Conservation (phyloP, 2,113 vertebrate species). For the Balaenoptera acutorostrata region DNA sequence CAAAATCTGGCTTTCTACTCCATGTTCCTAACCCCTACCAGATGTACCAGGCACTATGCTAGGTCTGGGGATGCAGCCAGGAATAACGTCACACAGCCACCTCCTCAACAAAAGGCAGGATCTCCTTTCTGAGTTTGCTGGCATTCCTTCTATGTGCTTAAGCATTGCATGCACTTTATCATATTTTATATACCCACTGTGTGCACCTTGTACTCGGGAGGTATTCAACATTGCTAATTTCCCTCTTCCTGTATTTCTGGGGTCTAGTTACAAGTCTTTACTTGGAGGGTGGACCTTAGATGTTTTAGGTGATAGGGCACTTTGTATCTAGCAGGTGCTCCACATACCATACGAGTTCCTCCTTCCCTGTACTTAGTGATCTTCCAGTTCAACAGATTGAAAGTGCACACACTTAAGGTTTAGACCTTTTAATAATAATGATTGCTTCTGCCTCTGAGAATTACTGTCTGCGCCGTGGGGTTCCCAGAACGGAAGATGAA, state of each 20-base stretch:
- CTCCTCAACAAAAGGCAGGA: not conserved
- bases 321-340: not conserved
- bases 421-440: conserved; percentile 52
- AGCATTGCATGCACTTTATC: not conserved
- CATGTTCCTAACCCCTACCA: not conserved
- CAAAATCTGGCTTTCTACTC: not conserved
- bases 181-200: not conserved
- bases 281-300: not conserved
- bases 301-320: not conserved
- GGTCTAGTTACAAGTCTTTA: not conserved
- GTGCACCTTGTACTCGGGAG: not conserved
- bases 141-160: not conserved
- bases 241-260: not conserved
- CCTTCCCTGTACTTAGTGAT: not conserved
- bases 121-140: not conserved
- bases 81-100: not conserved
- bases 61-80: not conserved
- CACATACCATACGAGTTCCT: not conserved
- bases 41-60: not conserved
- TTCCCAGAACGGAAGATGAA: conserved; percentile 44
- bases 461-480: not conserved
- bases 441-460: conserved; percentile 46
- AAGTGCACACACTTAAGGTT: not conserved
- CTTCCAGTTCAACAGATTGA: not conserved
- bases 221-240: not conserved